Evolutionary conservation across 2,797 vertebrate genomes (phyloP).

Genomic region (Cynodonichthys magdalenae): DNA sequence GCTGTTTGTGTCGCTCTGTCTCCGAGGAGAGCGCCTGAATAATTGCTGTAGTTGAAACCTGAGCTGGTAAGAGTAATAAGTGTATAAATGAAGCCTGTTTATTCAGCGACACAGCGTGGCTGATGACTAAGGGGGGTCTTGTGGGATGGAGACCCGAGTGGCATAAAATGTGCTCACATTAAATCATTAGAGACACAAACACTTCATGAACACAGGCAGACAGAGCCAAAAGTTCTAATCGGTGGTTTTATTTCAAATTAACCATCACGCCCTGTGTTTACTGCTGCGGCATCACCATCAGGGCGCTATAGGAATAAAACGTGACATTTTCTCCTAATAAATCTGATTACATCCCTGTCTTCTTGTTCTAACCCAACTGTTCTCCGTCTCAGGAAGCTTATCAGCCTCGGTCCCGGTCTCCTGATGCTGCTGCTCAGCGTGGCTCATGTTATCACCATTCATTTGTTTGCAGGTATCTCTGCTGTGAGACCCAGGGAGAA

Average conservation of each 20-base stretch:
- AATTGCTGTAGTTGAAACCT: slow-evolving; percentile 39
- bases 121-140: slow-evolving; percentile 51
- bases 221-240: slow-evolving; percentile 36
- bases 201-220: slow-evolving; percentile 11
- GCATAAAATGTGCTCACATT: slow-evolving; percentile 38
- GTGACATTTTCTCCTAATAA: slow-evolving; percentile 31
- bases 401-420: background rate
- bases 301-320: background rate
- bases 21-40: slow-evolving; percentile 36
- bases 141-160: slow-evolving; percentile 32
- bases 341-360: slow-evolving; percentile 1
- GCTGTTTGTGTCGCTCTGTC: slow-evolving; percentile 34
- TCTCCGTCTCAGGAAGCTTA: background rate
- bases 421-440: slow-evolving; percentile 15
- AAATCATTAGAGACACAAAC: slow-evolving; percentile 10
- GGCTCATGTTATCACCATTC: slow-evolving; percentile 25
- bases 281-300: slow-evolving; percentile 5
- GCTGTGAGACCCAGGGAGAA: slow-evolving; percentile 89
- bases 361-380: background rate
- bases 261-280: slow-evolving; percentile 34
- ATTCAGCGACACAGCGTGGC: slow-evolving; percentile 44
- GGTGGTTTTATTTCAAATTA: slow-evolving; percentile 39
- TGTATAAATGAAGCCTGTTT: slow-evolving; percentile 60
- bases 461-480: slow-evolving; percentile 87
- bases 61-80: slow-evolving; percentile 45